Evolutionary conservation across 2,888 invertebrate genomes (phyloP), one percentile per base, ranked within the genome.

Genomic region (Oasisia sp.): DNA sequence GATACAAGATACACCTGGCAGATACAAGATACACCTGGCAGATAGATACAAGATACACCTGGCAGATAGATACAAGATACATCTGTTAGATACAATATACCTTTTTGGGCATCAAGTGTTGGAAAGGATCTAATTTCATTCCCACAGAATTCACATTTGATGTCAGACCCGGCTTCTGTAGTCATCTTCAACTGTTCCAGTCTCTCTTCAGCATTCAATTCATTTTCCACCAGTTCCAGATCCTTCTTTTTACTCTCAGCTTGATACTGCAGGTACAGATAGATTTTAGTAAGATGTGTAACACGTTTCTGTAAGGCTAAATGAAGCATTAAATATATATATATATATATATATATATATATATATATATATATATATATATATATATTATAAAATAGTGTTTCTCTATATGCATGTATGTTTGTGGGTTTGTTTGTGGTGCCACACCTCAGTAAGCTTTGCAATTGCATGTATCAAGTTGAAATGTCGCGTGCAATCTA

Each of bases 101-200:
- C 93, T 91, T 94, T 93, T 93, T 96, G 96, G 91, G 95, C 95
- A 56, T 95, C 95, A 45, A 96, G 92, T 3, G 95, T 94, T 0
- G 96, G 96, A 93, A 96, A 96, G 0, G 95, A 95, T 92, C 95
- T 95, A 32, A 96, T 94, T 32, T 92, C 91, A 32, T 93, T 92
- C 32, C 93, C 94, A 93, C 96, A 96, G 94, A 96, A 96, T 93
- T 96, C 96, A 93, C 96, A 96, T 89, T 44, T 56, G 27, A 93
- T 93, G 50, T 92, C 74, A 32, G 93, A 93, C n/a, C 74, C 74
- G 27, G 74, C 27, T 74, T 74, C 74, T 74, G 74, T n/a, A 74
- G 74, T 74, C 27, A 74, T 27, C 74, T 74, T 74, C 74, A 74
- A 50, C 50, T 50, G 50, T 50, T 50, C 91, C 91, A 44, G n/a